Conservation (phyloP, 1,140 invertebrate species). For the Drosophila guanche region DNA sequence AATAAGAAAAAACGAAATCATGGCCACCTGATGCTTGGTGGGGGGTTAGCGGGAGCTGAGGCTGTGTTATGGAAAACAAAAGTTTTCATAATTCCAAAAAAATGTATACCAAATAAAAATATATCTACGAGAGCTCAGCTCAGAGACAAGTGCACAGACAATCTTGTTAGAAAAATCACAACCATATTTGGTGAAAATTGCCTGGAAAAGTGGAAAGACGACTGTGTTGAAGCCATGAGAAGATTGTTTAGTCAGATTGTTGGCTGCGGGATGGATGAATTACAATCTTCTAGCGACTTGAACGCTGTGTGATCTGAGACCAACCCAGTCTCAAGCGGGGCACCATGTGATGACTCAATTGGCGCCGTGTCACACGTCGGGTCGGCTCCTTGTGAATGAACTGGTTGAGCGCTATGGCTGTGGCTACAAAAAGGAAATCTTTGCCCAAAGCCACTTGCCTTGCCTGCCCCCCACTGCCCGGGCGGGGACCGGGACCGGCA, state of each 20-base stretch:
- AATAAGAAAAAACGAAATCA: slow-evolving; percentile 70
- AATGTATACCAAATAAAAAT: slow-evolving; percentile 35
- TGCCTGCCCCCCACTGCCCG: slow-evolving; percentile 48
- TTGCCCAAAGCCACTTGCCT: slow-evolving; percentile 67
- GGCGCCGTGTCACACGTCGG: slow-evolving; percentile 19
- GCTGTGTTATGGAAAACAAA: slow-evolving; percentile 43
- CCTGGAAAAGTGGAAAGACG: slow-evolving; percentile 16
- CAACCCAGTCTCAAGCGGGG: slow-evolving; percentile 39
- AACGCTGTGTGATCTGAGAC: slow-evolving; percentile 2
- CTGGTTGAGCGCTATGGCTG: slow-evolving; percentile 40
- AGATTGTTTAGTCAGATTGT: neutral
- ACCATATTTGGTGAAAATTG: slow-evolving; percentile 77
- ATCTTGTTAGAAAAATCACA: slow-evolving; percentile 71
- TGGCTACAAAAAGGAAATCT: slow-evolving; percentile 72
- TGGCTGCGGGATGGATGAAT: slow-evolving; percentile 15
- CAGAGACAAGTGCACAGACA: slow-evolving; percentile 55
- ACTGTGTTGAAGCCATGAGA: neutral
- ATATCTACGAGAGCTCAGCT: slow-evolving; percentile 22
- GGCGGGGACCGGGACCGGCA: too few species aligned
- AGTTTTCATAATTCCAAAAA: slow-evolving; percentile 74
- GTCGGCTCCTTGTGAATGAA: slow-evolving; percentile 63
- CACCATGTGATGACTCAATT: slow-evolving; percentile 66
- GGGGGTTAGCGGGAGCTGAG: neutral
- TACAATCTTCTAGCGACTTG: slow-evolving; percentile 19
- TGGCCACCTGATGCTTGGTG: slow-evolving; percentile 32